Base-by-base conservation (phyloP, 1,140 invertebrate genomes). In the Hestina assimilis region DNA sequence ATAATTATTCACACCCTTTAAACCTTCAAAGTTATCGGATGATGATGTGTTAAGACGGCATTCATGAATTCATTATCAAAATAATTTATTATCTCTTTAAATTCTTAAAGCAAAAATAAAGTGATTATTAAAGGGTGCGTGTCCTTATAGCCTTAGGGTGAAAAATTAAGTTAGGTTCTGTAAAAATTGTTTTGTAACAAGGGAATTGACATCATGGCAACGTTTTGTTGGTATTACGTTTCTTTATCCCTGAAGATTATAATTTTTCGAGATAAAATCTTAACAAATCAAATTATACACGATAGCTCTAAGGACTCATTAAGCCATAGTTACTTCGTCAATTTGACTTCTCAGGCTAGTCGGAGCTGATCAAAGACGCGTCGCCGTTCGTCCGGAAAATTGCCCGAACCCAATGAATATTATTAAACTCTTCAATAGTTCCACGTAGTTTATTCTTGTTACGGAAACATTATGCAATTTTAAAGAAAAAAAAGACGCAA, bases 341-440 rank as follows among this genome's bases (percentile, higher is more conserved):
- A 73, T 76, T 79, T 77, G 76, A 81, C 75, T 85, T 79, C 78
- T 73, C 63, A 63, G 75, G 68, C 66, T 65, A 77, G 73, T 67
- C 71, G 65, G 24, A 46, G 67, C 72, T 79, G 81, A 86, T 88
- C 84, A 88, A 88, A 88, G 84, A 81, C 74, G 81, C 79, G 81
- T 45, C 73, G 77, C 68, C 81, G 74, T 75, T 80, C 80, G 79
- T 62, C 76, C 76, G 84, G 79, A 86, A 88, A 88, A 88, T 88
- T 88, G 83, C 75, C 79, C 74, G 69, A 65, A 79, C 85, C 77
- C 85, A 86, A 88, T 88, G 85, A 88, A 88, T 88, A 88, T 88
- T 86, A 88, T 88, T 88, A 88, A 83, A 83, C 82, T 85, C 81
- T 85, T 84, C 81, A 75, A 85, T 86, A 85, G 81, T 84, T 86